Evolutionary conservation across 2,888 invertebrate species (phyloP).

Genomic region (Sesia apiformis): DNA sequence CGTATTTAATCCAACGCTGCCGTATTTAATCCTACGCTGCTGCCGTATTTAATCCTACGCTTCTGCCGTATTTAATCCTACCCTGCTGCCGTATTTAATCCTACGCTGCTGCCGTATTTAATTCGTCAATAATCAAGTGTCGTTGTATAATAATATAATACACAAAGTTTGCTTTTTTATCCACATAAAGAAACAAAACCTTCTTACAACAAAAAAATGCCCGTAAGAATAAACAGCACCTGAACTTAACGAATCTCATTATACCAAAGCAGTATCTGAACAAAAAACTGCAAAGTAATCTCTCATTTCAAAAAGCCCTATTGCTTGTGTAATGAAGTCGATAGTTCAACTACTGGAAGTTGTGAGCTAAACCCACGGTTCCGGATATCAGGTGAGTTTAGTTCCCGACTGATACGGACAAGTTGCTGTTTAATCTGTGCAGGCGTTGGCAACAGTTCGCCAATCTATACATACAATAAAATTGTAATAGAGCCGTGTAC

Average conservation of each 20-base stretch:
- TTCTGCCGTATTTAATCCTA: too few species aligned
- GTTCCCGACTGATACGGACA: conserved; percentile 40
- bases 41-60: too few species aligned
- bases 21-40: too few species aligned
- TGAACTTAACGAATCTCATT: not conserved
- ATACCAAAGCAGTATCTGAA: not conserved
- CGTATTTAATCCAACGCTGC: too few species aligned
- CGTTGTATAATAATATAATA: too few species aligned
- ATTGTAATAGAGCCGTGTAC: too few species aligned
- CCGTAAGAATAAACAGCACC: not conserved
- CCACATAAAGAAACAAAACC: too few species aligned
- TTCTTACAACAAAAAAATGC: too few species aligned
- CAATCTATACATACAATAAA: not conserved
- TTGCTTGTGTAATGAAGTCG: not conserved
- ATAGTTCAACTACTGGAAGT: not conserved
- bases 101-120: too few species aligned
- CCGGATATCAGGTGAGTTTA: conserved; percentile 33
- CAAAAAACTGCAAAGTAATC: not conserved
- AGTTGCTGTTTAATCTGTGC: conserved; percentile 25
- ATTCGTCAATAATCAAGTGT: too few species aligned
- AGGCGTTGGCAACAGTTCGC: not conserved
- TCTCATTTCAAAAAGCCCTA: not conserved
- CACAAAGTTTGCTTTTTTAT: too few species aligned
- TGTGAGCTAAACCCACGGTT: conserved; percentile 14
- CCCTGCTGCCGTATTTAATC: too few species aligned